phyloP scores from a whole-genome alignment of 2,888 invertebrate genomes.

The Dyspetes luteomarginatus region DNA sequence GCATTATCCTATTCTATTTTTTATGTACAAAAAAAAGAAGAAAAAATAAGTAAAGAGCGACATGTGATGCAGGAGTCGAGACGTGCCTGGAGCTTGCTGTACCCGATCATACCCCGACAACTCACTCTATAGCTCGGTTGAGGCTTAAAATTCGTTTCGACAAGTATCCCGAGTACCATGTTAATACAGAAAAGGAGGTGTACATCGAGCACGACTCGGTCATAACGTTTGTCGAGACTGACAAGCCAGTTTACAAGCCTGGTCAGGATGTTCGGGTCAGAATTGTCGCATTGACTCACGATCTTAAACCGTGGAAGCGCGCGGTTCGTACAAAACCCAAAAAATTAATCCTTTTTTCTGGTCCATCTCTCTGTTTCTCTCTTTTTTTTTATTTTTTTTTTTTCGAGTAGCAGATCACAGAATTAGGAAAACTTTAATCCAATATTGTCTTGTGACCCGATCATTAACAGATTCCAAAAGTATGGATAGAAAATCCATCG shows the following conservation, averaged over 20 bases:
- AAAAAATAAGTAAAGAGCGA: no score
- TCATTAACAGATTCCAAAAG: constrained; percentile 85
- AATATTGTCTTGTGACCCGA: no score
- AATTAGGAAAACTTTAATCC: no score
- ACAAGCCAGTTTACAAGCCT: constrained; percentile 86
- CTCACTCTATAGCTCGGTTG: constrained; percentile 73
- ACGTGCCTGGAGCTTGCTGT: constrained; percentile 78
- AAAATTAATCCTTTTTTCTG: no score
- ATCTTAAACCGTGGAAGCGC: constrained; percentile 85
- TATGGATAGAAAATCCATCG: constrained; percentile 88
- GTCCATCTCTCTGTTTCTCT: no score
- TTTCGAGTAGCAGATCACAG: no score
- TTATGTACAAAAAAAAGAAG: no score
- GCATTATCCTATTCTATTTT: no score
- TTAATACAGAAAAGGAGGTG: constrained; percentile 82
- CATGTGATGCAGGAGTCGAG: constrained; percentile 75
- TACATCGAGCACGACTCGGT: constrained; percentile 85
- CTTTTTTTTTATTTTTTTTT: no score
- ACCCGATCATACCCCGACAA: constrained; percentile 74
- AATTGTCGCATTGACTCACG: constrained; percentile 85
- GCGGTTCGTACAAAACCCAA: constrained; percentile 83
- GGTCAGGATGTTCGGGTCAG: constrained; percentile 86
- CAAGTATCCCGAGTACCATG: constrained; percentile 81
- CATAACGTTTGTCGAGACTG: constrained; percentile 85
- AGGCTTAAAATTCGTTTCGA: constrained; percentile 80